These are phyloP conservation scores for Nymphalis polychloros DNA, from an alignment of 2,888 invertebrate genomes.

Conservation along the genomic window DNA sequence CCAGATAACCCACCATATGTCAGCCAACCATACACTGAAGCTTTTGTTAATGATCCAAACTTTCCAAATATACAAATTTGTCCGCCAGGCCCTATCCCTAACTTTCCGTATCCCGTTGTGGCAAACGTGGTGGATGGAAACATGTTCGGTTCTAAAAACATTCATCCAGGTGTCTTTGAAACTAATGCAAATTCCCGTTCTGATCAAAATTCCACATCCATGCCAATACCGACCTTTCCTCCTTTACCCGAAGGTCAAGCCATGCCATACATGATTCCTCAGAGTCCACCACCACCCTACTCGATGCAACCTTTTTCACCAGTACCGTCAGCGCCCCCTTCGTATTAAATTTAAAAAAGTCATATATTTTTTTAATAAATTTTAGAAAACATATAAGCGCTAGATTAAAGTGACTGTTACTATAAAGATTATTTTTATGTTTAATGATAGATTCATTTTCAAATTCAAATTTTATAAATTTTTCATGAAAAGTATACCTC, in stretches of 20 bases:
- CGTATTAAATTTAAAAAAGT: background rate
- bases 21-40: background rate
- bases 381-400: too few relatives aligned
- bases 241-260: constrained; percentile 8
- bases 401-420: too few relatives aligned
- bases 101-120: constrained; percentile 14
- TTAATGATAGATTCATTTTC: too few relatives aligned
- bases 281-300: constrained; percentile 11
- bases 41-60: constrained; percentile 3
- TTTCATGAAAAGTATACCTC: too few relatives aligned
- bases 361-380: too few relatives aligned
- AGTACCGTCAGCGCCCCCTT: background rate
- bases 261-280: constrained; percentile 15
- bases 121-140: constrained; percentile 19
- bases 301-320: constrained; percentile 13
- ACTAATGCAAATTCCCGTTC: background rate
- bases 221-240: constrained; percentile 17
- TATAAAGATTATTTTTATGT: too few relatives aligned
- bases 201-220: background rate
- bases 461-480: too few relatives aligned
- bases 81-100: constrained; percentile 40
- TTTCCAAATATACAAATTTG: constrained; percentile 17
- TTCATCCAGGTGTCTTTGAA: constrained; percentile 20
- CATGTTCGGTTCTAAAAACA: constrained; percentile 25
- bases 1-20: constrained; percentile 5